These are phyloP conservation scores for Hormaphis cornu DNA, from an alignment of 1,140 invertebrate genomes.

Conservation along the genomic window DNA sequence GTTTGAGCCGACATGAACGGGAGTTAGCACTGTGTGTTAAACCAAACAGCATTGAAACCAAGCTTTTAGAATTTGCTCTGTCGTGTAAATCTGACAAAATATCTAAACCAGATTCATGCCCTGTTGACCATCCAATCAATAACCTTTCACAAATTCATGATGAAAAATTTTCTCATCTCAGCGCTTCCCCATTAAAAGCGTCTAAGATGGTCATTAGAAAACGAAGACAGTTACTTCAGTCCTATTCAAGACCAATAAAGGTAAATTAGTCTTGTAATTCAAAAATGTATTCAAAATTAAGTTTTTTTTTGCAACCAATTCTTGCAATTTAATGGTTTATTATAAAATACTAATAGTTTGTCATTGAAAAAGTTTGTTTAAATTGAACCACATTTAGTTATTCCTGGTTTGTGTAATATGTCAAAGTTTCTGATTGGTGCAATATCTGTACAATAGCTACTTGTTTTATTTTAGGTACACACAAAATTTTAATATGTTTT, in stretches of 20 bases:
- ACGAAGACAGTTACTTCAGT: constrained; percentile 32
- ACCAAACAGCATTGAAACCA: constrained; percentile 35
- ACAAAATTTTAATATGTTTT: no score
- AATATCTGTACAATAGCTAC: no score
- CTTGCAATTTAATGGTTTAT: no score
- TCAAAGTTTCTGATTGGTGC: no score
- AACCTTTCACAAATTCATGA: constrained; percentile 29
- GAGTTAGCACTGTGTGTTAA: constrained; percentile 35
- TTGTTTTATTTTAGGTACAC: no score
- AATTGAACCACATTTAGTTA: no score
- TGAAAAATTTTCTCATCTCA: constrained; percentile 17
- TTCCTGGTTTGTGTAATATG: no score
- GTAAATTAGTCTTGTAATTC: background rate
- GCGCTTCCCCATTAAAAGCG: constrained; percentile 23
- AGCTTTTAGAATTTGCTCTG: constrained; percentile 35
- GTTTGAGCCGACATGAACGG: constrained; percentile 32
- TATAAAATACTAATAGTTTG: no score
- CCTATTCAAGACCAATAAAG: constrained; percentile 12
- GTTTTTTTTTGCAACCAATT: no score
- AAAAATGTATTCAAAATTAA: no score
- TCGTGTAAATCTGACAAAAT: constrained; percentile 1
- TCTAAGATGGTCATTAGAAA: constrained; percentile 34
- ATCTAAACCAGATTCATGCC: background rate
- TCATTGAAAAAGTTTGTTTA: no score
- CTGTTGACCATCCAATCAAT: constrained; percentile 35